Base-by-base conservation (phyloP, 2,888 invertebrate species). In the Octodonta nipae region DNA sequence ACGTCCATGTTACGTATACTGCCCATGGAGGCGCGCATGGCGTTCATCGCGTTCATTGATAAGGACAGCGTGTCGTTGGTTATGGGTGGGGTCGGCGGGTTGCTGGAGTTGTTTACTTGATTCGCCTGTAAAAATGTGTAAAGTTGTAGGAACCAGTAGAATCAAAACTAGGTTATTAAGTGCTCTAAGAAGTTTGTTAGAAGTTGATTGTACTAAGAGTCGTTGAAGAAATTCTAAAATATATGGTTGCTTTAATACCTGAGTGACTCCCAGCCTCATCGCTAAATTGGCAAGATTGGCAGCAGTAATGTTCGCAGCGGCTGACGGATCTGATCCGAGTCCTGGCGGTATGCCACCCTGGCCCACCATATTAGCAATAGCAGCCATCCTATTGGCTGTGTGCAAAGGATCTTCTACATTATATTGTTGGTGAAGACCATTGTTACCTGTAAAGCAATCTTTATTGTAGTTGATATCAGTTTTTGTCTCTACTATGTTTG, bases 221-320 rank as follows among this genome's bases (percentile, higher is more conserved):
- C n/a, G n/a, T n/a, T n/a, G n/a, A n/a, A n/a, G n/a, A n/a, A n/a
- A n/a, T n/a, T n/a, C n/a, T n/a, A n/a, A n/a, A n/a, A n/a, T n/a
- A n/a, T n/a, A n/a, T n/a, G n/a, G n/a, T 20, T 20, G 15, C 10
- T 28, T 8, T 17, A 40, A 33, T 46, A 62, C 63, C 51, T 61
- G 61, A 25, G 60, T 58, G 7, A 61, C 61, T 14, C 67, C 68
- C 47, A 78, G 72, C 40, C 81, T 64, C 79, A 81, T 81, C 2
- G 80, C 81, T 16, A 62, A 44, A 29, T 80, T 78, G 4, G 81
- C 81, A 36, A 82, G 63, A 51, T 80, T 82, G 1, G 79, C 80
- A 30, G 43, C 43, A 32, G 43, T 43, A 3, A 80, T 80, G 5
- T 78, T 79, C 5, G 77, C 78, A 4, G 68, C 66, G 15, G 62